Base-by-base conservation (phyloP, 2,888 invertebrate species). In the Drosophila pseudotalamancana region DNA sequence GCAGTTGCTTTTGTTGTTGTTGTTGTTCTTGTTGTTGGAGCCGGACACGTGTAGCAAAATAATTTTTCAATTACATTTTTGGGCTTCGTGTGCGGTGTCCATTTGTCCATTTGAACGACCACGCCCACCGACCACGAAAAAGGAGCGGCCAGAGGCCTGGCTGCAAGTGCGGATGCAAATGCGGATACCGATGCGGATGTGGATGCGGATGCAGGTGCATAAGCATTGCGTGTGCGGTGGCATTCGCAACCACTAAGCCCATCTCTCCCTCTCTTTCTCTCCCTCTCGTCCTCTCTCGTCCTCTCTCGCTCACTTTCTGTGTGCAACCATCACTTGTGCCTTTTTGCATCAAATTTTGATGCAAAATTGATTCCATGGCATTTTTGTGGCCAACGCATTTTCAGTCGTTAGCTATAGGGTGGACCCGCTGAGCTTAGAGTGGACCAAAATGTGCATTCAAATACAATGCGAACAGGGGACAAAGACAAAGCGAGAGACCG, bases 11-110 rank as follows among this genome's bases (percentile, higher is more conserved):
- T n/a, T n/a, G n/a, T n/a, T n/a, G n/a, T n/a, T n/a, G n/a, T n/a
- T n/a, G n/a, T n/a, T n/a, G n/a, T n/a, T n/a, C n/a, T n/a, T n/a
- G n/a, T n/a, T n/a, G n/a, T n/a, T n/a, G n/a, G n/a, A 56, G 21
- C 48, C 57, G 75, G 67, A 80, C 84, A 82, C 69, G 69, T 87
- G 87, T 64, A 81, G 84, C 87, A 81, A 84, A 81, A 81, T 81
- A 87, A 84, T 84, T 81, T 87, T 81, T 81, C 80, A 87, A 81
- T 81, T 87, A 87, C 87, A 84, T 81, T 87, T 81, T 81, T 68
- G 78, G 87, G 85, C 81, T 84, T 56, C 65, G 48, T 63, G 53
- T 70, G 66, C 60, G 68, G 67, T 57, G 45, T 37, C 49, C 32
- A 39, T 40, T 61, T 25, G 37, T 25, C 61, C 48, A 32, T 32